These are phyloP conservation scores for Hartigia nigra DNA, from an alignment of 2,888 invertebrate species.

Conservation along the genomic window DNA sequence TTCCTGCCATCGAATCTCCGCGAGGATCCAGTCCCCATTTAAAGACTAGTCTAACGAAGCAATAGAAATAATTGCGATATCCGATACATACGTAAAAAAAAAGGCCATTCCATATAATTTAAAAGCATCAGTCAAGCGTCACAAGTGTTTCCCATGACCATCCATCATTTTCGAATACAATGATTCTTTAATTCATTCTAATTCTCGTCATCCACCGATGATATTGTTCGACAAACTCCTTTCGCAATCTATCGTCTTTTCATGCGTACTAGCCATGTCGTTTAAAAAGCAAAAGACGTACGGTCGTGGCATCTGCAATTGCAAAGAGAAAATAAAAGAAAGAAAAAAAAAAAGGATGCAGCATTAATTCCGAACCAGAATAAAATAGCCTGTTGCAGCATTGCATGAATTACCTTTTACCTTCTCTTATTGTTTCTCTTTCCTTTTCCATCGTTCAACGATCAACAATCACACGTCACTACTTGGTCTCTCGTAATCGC, in stretches of 20 bases:
- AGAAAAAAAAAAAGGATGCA: background rate
- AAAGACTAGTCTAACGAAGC: background rate
- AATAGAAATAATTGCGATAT: background rate
- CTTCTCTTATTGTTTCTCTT: background rate
- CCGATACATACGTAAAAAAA: background rate
- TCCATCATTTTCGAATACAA: background rate
- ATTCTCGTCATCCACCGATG: background rate
- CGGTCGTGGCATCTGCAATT: background rate
- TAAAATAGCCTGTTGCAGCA: background rate
- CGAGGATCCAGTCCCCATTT: background rate
- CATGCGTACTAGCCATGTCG: background rate
- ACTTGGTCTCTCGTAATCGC: background rate
- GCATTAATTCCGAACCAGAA: background rate
- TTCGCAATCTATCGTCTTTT: background rate
- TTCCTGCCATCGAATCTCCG: background rate
- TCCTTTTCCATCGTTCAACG: background rate
- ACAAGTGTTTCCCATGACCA: background rate
- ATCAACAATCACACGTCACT: background rate
- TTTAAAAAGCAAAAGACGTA: background rate
- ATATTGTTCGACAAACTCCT: background rate
- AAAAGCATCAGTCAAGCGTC: background rate
- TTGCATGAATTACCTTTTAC: background rate
- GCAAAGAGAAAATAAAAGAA: too few species aligned
- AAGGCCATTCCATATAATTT: background rate
- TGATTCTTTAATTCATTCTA: background rate